Evolutionary conservation across 1,140 invertebrate species (phyloP).

Genomic region (Magallana ariakensis): DNA sequence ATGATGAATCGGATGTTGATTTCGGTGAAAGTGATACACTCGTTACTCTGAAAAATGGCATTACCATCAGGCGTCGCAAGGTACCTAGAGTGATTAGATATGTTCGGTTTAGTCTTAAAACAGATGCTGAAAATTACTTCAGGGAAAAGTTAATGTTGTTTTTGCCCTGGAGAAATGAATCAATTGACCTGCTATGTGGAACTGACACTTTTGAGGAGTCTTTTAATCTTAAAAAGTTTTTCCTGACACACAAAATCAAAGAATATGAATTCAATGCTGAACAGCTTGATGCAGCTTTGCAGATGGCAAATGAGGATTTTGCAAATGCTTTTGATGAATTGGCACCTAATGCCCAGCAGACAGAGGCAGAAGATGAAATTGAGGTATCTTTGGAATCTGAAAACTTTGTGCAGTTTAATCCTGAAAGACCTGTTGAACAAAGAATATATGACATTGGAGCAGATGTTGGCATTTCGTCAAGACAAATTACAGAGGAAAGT

Average conservation of each 20-base stretch:
- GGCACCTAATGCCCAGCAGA: conserved; percentile 19
- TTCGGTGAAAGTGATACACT: neutral
- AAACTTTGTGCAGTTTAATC: conserved; percentile 27
- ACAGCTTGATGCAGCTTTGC: neutral
- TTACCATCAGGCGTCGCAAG: conserved; percentile 37
- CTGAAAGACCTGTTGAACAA: conserved; percentile 40
- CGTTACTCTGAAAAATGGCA: conserved; percentile 48
- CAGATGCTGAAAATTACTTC: too few relatives aligned
- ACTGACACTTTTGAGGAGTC: too few relatives aligned
- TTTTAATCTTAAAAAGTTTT: neutral
- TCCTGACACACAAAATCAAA: neutral
- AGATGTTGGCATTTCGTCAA: conserved; percentile 43
- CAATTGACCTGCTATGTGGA: too few relatives aligned
- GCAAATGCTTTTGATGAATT: conserved; percentile 8
- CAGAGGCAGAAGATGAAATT: neutral
- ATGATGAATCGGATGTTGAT: neutral
- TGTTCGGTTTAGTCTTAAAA: neutral
- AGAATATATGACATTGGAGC: conserved; percentile 39
- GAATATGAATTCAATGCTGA: conserved; percentile 39
- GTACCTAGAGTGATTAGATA: neutral
- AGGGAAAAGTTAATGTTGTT: too few relatives aligned
- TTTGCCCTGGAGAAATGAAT: too few relatives aligned
- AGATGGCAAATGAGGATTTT: conserved; percentile 1
- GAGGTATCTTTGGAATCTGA: conserved; percentile 18
- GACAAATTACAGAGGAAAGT: neutral